Base-by-base conservation (phyloP, 37 sponge, comb jelly and placozoan species). In the Lycopodina hypogea region DNA sequence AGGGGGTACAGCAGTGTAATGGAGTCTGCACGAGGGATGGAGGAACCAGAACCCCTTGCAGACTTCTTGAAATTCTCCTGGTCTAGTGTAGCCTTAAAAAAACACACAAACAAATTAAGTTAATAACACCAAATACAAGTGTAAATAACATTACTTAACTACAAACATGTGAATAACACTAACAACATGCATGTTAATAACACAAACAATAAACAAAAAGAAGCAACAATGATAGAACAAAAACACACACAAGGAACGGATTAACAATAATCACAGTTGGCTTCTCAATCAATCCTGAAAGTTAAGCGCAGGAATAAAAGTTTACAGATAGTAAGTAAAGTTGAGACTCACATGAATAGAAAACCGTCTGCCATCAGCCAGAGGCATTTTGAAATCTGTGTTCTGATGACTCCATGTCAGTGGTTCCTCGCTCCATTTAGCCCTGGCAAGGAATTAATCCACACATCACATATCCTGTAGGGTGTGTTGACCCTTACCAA, bases 1-100 rank as follows among this genome's bases (percentile, higher is more conserved):
- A 91, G 53, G 32, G 92, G 92, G 42, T 76, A 75, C 59, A 75
- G 55, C 15, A 91, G 59, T 32, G 67, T 58, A 51, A 87, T 35
- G 29, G 71, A 88, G 65, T 91, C 84, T 0, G 81, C 50, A 18
- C 76, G 37, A 15, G 57, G 14, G 39, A 50, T n/a, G 19, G 59
- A 39, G 29, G 57, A 24, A 40, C 69, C 19, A 32, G 60, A 41
- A 9, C 56, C 38, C 56, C 68, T 63, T 9, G 4, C 8, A 45
- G 48, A 45, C 48, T 32, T 37, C 23, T 21, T 28, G 61, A 71
- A 84, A 19, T 34, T 26, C 18, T 75, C 76, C 22, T 57, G 38
- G 6, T 75, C 42, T n/a, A 75, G 21, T 34, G 21, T 22, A 1
- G 61, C 56, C 76, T 75, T 24, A 9, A 45, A 45, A 9, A 12